Percentiles rank a stretch among this genome's conserved stretches.
phyloP scores from a whole-genome alignment of 1,140 invertebrate genomes.

The Aphaenogaster ashmeadi region DNA sequence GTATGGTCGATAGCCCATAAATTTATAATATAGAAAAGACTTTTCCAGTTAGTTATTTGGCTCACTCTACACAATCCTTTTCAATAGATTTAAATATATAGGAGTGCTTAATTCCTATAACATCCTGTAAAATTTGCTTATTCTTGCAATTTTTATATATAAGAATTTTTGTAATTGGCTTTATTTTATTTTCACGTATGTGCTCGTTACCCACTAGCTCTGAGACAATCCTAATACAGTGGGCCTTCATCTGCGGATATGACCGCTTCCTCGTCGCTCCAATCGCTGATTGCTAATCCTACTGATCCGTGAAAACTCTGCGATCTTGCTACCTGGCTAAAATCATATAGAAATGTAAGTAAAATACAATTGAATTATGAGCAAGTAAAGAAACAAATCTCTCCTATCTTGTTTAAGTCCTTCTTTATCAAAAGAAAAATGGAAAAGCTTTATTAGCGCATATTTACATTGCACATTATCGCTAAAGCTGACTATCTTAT shows the following conservation, averaged over 20 bases:
- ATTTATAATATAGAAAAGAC: constrained; percentile 73
- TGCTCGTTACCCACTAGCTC: neutral
- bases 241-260: constrained; percentile 80
- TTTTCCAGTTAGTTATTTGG: constrained; percentile 18
- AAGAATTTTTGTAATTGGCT: constrained; percentile 51
- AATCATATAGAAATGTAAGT: constrained; percentile 65
- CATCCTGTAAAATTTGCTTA: constrained; percentile 54
- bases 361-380: neutral
- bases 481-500: constrained; percentile 20
- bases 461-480: constrained; percentile 38
- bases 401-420: neutral
- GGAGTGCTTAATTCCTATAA: constrained; percentile 64
- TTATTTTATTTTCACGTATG: constrained; percentile 49
- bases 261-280: constrained; percentile 80
- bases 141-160: constrained; percentile 63
- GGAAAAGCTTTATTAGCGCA: neutral
- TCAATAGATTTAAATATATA: constrained; percentile 47
- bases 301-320: constrained; percentile 88
- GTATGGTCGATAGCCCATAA: constrained; percentile 20
- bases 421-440: neutral
- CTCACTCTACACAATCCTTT: constrained; percentile 41
- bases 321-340: constrained; percentile 87
- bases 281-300: constrained; percentile 78
- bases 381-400: constrained; percentile 19
- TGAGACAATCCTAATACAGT: constrained; percentile 67